Evolutionary conservation across 2,888 invertebrate species (phyloP).

Genomic region (Carterocephalus palaemon): DNA sequence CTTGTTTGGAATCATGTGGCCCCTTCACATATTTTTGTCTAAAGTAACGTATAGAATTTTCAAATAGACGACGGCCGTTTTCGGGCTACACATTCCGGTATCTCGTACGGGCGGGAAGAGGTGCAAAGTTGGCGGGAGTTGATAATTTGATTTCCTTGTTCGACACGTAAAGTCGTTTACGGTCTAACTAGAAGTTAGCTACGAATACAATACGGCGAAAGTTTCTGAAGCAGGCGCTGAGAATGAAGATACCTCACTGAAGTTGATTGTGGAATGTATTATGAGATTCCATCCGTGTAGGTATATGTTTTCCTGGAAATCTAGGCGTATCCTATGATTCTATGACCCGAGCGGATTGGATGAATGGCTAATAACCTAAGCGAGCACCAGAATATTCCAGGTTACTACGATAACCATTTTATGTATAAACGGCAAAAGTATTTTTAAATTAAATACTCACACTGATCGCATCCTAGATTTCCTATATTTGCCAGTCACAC

Average conservation of each 20-base stretch:
- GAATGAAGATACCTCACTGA: constrained; percentile 48
- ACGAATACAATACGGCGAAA: constrained; percentile 55
- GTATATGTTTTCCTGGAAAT: constrained; percentile 3
- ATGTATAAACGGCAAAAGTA: too few relatives aligned
- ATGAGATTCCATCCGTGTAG: constrained; percentile 30
- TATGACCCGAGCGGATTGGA: too few relatives aligned
- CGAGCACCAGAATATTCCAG: too few relatives aligned
- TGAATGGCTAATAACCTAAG: too few relatives aligned
- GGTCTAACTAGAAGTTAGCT: constrained; percentile 67
- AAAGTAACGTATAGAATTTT: constrained; percentile 65
- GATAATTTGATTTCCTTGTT: constrained; percentile 76
- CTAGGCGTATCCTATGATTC: too few relatives aligned
- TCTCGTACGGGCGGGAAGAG: constrained; percentile 57
- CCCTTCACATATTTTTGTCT: constrained; percentile 64
- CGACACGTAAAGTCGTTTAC: constrained; percentile 76
- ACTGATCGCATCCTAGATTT: too few relatives aligned
- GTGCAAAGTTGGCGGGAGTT: constrained; percentile 70
- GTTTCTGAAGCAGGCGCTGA: constrained; percentile 44
- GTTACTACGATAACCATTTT: too few relatives aligned
- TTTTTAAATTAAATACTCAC: too few relatives aligned
- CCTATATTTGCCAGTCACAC: too few relatives aligned
- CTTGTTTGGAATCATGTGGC: constrained; percentile 62
- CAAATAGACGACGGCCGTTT: constrained; percentile 59
- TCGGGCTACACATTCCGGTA: constrained; percentile 59
- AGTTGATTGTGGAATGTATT: constrained; percentile 45